Conservation (phyloP, 2,888 invertebrate genomes). For the Noctua comes region DNA sequence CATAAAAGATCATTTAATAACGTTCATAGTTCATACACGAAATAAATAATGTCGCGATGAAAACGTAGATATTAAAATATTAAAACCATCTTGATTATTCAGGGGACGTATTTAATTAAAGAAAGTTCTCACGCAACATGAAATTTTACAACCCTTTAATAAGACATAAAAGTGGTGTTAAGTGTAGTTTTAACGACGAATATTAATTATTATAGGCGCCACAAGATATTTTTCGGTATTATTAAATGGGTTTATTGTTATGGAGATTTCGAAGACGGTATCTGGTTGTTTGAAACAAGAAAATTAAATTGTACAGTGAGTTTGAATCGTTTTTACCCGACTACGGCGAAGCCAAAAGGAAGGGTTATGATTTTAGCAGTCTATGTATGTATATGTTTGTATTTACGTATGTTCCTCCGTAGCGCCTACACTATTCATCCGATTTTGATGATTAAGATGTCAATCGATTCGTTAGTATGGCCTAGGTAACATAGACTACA, state of each 20-base stretch:
- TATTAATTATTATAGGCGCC: constrained; percentile 87
- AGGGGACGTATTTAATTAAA: constrained; percentile 89
- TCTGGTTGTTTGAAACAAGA: constrained; percentile 1
- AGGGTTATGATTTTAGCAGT: too few species aligned
- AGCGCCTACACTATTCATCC: too few species aligned
- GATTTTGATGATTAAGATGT: too few species aligned
- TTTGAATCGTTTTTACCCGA: neutral
- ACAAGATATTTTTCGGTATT: constrained; percentile 78
- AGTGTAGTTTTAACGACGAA: constrained; percentile 83
- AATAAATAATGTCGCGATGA: constrained; percentile 72
- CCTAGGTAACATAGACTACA: too few species aligned
- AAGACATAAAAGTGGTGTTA: constrained; percentile 87
- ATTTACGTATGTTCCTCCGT: too few species aligned
- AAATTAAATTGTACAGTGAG: constrained; percentile 3
- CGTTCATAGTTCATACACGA: constrained; percentile 67
- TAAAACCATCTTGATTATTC: constrained; percentile 87
- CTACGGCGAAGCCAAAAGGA: too few species aligned
- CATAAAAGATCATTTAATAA: constrained; percentile 62
- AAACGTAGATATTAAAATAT: constrained; percentile 72
- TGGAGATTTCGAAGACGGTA: constrained; percentile 27
- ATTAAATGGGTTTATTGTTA: constrained; percentile 70
- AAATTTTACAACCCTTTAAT: constrained; percentile 90
- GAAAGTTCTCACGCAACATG: constrained; percentile 83
- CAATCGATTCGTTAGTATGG: too few species aligned
- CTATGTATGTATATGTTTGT: too few species aligned